phyloP scores from a whole-genome alignment of 2,113 vertebrate species.

The Pavo muticus region DNA sequence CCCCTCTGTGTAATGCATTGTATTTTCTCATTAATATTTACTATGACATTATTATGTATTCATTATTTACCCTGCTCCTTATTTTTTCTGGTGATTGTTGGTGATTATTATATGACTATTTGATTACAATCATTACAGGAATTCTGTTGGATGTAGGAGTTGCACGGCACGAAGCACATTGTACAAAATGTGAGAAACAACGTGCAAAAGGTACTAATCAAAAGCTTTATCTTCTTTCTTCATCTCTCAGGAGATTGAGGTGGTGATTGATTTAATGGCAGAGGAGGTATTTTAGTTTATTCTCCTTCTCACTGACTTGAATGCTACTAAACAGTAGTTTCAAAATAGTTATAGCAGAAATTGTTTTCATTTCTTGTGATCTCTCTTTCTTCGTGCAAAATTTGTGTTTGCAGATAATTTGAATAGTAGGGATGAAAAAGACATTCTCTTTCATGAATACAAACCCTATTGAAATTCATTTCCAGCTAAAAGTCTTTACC shows the following conservation, averaged over 20 bases:
- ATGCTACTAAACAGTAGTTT: neutral
- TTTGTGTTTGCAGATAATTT: neutral
- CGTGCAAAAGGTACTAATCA: neutral
- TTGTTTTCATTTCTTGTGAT: neutral
- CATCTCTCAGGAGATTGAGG: neutral
- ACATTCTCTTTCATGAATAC: neutral
- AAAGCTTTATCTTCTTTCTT: neutral
- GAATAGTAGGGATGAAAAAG: neutral
- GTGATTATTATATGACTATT: neutral
- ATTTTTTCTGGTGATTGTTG: neutral
- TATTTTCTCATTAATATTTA: neutral
- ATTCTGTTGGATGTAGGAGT: neutral
- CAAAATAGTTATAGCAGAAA: neutral
- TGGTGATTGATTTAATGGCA: neutral
- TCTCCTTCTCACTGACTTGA: neutral
- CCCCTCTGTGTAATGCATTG: neutral
- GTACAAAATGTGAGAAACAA: neutral
- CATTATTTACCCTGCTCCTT: neutral
- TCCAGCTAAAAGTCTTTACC: neutral
- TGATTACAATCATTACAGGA: neutral
- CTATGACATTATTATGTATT: neutral
- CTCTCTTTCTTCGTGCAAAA: neutral
- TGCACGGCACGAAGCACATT: fast-evolving
- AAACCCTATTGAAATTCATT: conserved; percentile 5
- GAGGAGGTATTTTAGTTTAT: neutral